phyloP scores from a whole-genome alignment of 2,113 vertebrate genomes.

The Phaethornis superciliosus region DNA sequence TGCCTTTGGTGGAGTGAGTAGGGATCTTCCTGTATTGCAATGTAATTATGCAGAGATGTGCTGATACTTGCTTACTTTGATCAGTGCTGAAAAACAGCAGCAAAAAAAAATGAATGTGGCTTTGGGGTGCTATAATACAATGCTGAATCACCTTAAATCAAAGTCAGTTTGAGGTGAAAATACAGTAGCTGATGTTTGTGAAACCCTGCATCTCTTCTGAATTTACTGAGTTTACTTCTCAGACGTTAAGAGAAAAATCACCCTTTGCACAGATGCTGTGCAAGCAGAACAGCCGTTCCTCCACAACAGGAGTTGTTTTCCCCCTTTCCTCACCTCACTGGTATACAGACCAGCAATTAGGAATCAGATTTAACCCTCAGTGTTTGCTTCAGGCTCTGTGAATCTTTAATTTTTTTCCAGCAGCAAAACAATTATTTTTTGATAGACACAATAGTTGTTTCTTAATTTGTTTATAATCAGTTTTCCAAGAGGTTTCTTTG shows the following conservation, averaged over 20 bases:
- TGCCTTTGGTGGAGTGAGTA: not conserved
- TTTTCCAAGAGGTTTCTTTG: slow-evolving; percentile 39
- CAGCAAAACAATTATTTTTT: slow-evolving; percentile 41
- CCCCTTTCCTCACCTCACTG: not conserved
- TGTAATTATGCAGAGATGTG: not conserved
- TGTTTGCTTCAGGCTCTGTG: not conserved
- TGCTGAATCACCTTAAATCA: not conserved
- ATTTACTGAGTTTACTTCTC: not conserved
- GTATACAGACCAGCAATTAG: not conserved
- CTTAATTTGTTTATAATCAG: slow-evolving; percentile 50
- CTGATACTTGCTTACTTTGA: not conserved
- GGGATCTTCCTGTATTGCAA: not conserved
- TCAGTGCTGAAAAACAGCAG: not conserved
- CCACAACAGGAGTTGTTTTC: not conserved
- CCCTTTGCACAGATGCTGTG: not conserved
- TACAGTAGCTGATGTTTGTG: not conserved
- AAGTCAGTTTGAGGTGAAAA: not conserved
- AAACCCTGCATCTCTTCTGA: not conserved
- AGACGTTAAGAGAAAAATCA: not conserved
- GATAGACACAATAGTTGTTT: slow-evolving; percentile 17
- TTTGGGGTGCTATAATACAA: not conserved
- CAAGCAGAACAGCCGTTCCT: not conserved
- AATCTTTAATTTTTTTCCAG: not conserved
- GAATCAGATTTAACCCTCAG: not conserved
- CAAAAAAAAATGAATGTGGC: not conserved